These are phyloP conservation scores for Malachius bipustulatus DNA, from an alignment of 2,888 invertebrate genomes.

Conservation along the genomic window DNA sequence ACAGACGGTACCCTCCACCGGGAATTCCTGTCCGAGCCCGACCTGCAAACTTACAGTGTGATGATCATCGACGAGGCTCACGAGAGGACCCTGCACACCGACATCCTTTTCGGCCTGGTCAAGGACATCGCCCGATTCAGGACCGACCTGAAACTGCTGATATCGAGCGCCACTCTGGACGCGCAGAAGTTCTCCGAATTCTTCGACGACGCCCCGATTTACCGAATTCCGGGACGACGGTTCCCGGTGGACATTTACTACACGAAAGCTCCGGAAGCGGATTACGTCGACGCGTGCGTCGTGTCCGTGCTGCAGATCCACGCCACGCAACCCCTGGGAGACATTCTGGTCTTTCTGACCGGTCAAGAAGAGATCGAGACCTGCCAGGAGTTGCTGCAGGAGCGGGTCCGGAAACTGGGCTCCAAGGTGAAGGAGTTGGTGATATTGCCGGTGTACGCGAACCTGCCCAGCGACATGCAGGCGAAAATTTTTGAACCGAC, in stretches of 20 bases:
- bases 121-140: conserved; percentile 42
- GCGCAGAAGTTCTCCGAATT: conserved; percentile 96
- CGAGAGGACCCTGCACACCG: conserved; percentile 95
- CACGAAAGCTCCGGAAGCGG: conserved; percentile 98
- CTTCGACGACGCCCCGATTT: conserved; percentile 97
- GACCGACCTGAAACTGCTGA: conserved; percentile 86
- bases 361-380: conserved; percentile 88
- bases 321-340: conserved; percentile 91
- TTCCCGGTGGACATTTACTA: conserved; percentile 99
- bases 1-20: conserved; percentile 96
- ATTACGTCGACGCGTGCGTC: conserved; percentile 97
- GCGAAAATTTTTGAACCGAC: conserved; percentile 98
- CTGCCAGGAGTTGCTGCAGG: conserved; percentile 78
- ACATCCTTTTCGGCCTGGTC: conserved; percentile 94
- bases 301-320: conserved; percentile 96
- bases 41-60: conserved; percentile 89
- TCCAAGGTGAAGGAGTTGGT: conserved; percentile 86
- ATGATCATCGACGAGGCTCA: conserved; percentile 99
- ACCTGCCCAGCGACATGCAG: conserved; percentile 97
- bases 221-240: conserved; percentile 85
- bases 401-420: conserved; percentile 83
- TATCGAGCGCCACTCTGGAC: conserved; percentile 96
- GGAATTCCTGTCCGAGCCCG: conserved; percentile 96
- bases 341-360: conserved; percentile 92
- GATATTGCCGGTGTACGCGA: conserved; percentile 94